Evolutionary conservation across 2,888 invertebrate species (phyloP), one percentile per base, ranked within the genome.

Genomic region (Holacanthella duospinosa): DNA sequence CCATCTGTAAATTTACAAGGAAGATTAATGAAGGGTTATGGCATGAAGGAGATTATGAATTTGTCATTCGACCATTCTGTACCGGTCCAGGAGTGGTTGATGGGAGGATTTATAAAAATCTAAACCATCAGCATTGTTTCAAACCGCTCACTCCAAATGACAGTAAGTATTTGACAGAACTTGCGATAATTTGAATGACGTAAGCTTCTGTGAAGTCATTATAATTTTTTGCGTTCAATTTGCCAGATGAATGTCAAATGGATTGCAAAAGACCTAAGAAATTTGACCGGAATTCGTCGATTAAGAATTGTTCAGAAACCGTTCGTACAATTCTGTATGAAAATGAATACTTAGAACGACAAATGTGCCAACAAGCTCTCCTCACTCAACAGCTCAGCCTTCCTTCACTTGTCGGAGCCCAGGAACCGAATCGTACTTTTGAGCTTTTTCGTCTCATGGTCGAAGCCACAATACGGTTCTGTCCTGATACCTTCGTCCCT

Each of bases 381-480:
- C 36, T 67, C 55, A 66, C 59, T 25, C 26, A 64, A 1, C 54
- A 67, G 16, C 55, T n/a, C 12, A 4, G 21, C 4, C 12, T n/a
- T 9, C 48, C 12, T 16, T 4, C 48, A 9, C 4, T n/a, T 4
- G 16, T 36, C 6, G 21, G 21, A 9, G 4, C 4, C 19, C 19
- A 21, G 4, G 48, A 48, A 21, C 48, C 48, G 4, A 9, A 21
- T 21, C 48, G n/a, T 4, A n/a, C 48, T 4, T 4, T 48, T 4
- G 12, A n/a, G 4, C 48, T 48, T 21, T 48, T 48, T 21, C 12
- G n/a, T 4, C 12, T 48, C 4, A 9, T 48, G 12, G 21, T 21
- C 6, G 21, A 48, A 9, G 21, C 21, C 4, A 48, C 48, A 21
- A 21, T 21, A n/a, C 4, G 19, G 12, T 48, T 48, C 21, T 48